Conservation (phyloP, 2,113 vertebrate species). For the Sphaerodactylus townsendi region DNA sequence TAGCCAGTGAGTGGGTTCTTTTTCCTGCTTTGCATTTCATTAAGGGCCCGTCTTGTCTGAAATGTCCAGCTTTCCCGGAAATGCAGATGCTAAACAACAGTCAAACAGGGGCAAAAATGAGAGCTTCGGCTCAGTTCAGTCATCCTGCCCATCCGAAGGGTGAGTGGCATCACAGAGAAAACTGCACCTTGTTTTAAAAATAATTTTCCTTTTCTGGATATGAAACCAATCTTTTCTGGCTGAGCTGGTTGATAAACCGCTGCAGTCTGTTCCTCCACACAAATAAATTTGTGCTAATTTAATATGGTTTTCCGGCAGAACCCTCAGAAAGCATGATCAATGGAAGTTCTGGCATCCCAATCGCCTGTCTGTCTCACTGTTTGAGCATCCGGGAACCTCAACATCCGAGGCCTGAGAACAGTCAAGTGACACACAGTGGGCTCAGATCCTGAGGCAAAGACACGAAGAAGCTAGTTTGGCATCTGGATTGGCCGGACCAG, state of each 20-base stretch:
- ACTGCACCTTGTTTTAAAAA: background rate
- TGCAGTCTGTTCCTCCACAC: background rate
- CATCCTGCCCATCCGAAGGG: background rate
- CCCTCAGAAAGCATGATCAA: background rate
- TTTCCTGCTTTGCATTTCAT: background rate
- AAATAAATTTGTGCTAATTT: background rate
- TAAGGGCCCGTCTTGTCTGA: background rate
- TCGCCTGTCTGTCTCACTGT: background rate
- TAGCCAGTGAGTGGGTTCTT: slow-evolving; percentile 7
- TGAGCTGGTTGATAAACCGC: background rate
- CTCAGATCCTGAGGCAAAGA: background rate
- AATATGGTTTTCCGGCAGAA: background rate
- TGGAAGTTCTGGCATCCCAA: background rate
- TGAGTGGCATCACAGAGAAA: background rate
- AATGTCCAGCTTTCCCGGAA: background rate
- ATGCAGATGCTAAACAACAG: background rate
- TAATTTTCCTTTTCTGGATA: background rate
- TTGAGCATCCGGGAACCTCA: background rate
- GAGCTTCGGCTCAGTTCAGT: background rate
- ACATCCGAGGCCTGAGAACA: background rate
- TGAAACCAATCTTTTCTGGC: background rate
- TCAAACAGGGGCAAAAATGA: background rate
- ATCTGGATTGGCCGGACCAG: background rate
- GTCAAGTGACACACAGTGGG: background rate
- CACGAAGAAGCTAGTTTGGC: too few species aligned